Evolutionary conservation across 2,888 invertebrate genomes (phyloP), one percentile per base, ranked within the genome.

Genomic region (Drosophila eohydei): DNA sequence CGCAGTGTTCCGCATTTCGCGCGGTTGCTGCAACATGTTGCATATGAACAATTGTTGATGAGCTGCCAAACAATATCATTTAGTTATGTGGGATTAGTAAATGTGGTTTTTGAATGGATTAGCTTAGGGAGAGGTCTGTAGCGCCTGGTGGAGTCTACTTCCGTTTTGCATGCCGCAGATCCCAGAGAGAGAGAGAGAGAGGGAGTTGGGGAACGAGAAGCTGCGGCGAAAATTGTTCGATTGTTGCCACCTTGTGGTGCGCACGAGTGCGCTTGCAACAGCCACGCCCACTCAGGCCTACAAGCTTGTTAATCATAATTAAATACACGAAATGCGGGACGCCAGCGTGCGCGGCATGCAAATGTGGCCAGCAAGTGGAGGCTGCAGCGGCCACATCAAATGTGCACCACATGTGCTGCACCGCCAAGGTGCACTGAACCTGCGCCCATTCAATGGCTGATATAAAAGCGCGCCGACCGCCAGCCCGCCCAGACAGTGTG

Each of bases 361-460:
- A 84, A 87, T 87, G 71, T 57, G 74, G 70, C 63, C 59, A 26
- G 74, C 77, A 38, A 52, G 36, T 5, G 52, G 81, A 83, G 57
- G 88, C 81, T 81, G 81, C 65, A 38, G 68, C 64, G 61, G 74
- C 62, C 69, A 69, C 74, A 58, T 65, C 67, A 78, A 73, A 64
- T 67, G 44, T 54, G 51, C 65, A 40, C 81, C 83, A 69, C 84
- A 80, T 83, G 60, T 72, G 60, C 52, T 41, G 56, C 61, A 46
- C 63, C 67, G 26, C 30, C 69, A 43, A 65, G 76, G 84, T 84
- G 84, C 84, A 89, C 85, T 84, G 84, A 89, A 84, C 84, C 71
- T 87, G 78, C 21, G 73, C 28, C 28, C 32, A 30, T n/a, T 14
- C 36, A 9, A 46, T 56, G 54, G 51, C 28, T 28, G n/a, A 66